Conservation (phyloP, 2,888 invertebrate species). For the Lumbricus terrestris region DNA sequence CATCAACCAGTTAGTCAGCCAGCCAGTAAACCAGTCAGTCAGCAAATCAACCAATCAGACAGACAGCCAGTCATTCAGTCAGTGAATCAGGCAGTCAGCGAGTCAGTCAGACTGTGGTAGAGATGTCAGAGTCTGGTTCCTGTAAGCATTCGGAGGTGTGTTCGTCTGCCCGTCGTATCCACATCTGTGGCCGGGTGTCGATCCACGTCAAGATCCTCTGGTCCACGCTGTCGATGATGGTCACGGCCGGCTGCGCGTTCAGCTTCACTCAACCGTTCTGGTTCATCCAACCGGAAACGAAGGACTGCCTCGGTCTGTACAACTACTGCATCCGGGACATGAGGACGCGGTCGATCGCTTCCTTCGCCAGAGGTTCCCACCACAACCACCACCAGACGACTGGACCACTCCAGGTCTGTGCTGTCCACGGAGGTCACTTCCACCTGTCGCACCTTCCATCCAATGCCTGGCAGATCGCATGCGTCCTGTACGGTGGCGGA, state of each 20-base stretch:
- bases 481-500: conserved; percentile 48
- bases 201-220: conserved; percentile 44
- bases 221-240: conserved; percentile 56
- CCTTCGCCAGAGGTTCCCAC: background rate
- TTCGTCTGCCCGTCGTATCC: background rate
- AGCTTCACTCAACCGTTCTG: conserved; percentile 60
- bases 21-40: background rate
- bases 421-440: conserved; percentile 40
- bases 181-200: conserved; percentile 10
- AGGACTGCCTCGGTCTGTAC: conserved; percentile 49
- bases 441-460: conserved; percentile 42
- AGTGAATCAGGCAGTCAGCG: background rate
- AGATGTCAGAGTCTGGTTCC: background rate
- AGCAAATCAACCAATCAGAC: too few relatives aligned
- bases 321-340: conserved; percentile 42
- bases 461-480: conserved; percentile 46
- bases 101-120: background rate
- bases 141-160: background rate
- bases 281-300: conserved; percentile 50
- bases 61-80: background rate
- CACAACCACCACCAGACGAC: background rate
- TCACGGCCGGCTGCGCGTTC: conserved; percentile 55
- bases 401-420: conserved; percentile 33
- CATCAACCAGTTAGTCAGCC: background rate
- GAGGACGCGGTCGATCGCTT: background rate